Conservation (phyloP, 2,888 invertebrate species). For the Lymantria dispar region DNA sequence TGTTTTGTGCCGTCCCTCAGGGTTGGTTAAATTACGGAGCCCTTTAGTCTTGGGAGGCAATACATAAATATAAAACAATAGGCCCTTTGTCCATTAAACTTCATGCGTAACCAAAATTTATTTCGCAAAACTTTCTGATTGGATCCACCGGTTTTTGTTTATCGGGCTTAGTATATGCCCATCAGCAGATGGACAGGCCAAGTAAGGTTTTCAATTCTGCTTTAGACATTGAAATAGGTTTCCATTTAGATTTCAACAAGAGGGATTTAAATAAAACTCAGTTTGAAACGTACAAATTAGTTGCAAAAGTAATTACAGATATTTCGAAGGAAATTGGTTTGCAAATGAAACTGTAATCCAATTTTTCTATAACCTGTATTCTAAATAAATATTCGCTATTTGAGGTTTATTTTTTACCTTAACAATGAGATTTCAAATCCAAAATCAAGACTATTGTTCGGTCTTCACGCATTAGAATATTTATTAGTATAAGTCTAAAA, state of each 20-base stretch:
- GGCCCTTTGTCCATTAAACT: slow-evolving; percentile 51
- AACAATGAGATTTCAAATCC: too few species aligned
- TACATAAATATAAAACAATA: slow-evolving; percentile 65
- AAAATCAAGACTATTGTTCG: too few species aligned
- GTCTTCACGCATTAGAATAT: too few species aligned
- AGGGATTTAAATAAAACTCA: slow-evolving; percentile 8
- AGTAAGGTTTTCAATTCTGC: slow-evolving; percentile 19
- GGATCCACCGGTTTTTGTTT: slow-evolving; percentile 39
- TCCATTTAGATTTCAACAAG: slow-evolving; percentile 19
- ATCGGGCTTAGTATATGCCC: slow-evolving; percentile 21
- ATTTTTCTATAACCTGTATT: too few species aligned
- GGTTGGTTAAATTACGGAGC: slow-evolving; percentile 50
- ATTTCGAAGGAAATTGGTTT: neutral
- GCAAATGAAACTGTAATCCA: neutral
- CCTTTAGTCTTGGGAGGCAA: slow-evolving; percentile 50
- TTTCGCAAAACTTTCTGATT: slow-evolving; percentile 45
- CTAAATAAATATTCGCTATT: too few species aligned
- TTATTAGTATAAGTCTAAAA: too few species aligned
- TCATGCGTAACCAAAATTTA: slow-evolving; percentile 50
- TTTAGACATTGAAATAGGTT: slow-evolving; percentile 35
- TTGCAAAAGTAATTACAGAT: slow-evolving; percentile 4
- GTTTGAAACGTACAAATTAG: slow-evolving; percentile 4
- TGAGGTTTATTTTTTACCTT: too few species aligned
- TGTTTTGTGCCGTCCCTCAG: slow-evolving; percentile 40
- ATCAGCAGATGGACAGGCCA: slow-evolving; percentile 19